These are phyloP conservation scores for Panorpa germanica DNA, from an alignment of 2,888 invertebrate genomes.

Conservation along the genomic window DNA sequence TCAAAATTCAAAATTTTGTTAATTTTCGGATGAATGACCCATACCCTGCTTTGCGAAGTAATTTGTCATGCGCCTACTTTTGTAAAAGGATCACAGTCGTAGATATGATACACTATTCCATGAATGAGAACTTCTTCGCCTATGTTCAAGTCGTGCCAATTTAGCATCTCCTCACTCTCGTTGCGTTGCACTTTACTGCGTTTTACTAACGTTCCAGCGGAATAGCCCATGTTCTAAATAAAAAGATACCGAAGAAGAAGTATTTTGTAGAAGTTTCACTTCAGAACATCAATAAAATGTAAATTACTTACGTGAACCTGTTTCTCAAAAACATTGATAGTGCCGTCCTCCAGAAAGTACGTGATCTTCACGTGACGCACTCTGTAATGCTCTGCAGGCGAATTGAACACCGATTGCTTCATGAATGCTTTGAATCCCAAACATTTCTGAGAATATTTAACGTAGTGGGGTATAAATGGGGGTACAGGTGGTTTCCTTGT, in stretches of 20 bases:
- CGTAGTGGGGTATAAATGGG: slow-evolving; percentile 47
- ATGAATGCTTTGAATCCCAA: slow-evolving; percentile 68
- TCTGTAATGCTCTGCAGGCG: slow-evolving; percentile 47
- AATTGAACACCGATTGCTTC: slow-evolving; percentile 61
- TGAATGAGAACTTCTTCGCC: slow-evolving; percentile 62
- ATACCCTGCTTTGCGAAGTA: no score
- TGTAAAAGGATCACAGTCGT: slow-evolving; percentile 64
- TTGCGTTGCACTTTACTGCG: slow-evolving; percentile 60
- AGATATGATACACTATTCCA: slow-evolving; percentile 62
- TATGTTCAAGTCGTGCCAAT: slow-evolving; percentile 76
- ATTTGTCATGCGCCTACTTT: slow-evolving; percentile 41
- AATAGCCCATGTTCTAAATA: no score
- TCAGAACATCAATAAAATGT: no score
- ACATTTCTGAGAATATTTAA: slow-evolving; percentile 52
- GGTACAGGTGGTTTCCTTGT: slow-evolving; percentile 35
- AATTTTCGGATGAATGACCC: no score
- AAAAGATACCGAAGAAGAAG: no score
- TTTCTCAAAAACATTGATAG: slow-evolving; percentile 65
- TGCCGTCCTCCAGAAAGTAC: slow-evolving; percentile 74
- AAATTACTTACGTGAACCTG: slow-evolving; percentile 36
- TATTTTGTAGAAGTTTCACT: no score
- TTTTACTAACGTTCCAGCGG: no score
- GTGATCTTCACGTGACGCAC: slow-evolving; percentile 63
- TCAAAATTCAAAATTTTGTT: no score
- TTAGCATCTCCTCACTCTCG: slow-evolving; percentile 43